These are phyloP conservation scores for Pseudomyrmex flavicornis DNA, from an alignment of 1,140 invertebrate genomes.

Conservation along the genomic window DNA sequence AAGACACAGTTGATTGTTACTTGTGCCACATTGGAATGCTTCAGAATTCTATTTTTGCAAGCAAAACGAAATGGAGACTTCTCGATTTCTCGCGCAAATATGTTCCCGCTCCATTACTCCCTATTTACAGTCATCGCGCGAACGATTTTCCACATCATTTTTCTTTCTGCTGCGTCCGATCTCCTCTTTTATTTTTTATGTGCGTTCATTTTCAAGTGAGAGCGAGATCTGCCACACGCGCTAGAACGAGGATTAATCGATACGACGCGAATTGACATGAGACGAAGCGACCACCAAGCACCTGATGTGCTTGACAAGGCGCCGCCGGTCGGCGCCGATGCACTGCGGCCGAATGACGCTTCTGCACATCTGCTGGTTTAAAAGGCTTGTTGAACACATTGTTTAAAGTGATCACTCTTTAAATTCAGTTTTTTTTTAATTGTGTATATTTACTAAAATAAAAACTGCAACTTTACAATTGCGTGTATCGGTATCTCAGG, in stretches of 20 bases:
- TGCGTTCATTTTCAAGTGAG: constrained; percentile 56
- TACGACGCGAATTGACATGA: constrained; percentile 51
- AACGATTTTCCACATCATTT: constrained; percentile 1
- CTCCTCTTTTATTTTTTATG: constrained; percentile 29
- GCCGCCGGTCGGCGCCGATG: constrained; percentile 65
- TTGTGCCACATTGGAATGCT: neutral
- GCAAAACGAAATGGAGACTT: neutral
- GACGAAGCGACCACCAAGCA: constrained; percentile 68
- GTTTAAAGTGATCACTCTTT: too few relatives aligned
- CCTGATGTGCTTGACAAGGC: neutral
- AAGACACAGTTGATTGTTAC: constrained; percentile 22
- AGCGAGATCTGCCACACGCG: constrained; percentile 16
- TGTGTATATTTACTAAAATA: too few relatives aligned
- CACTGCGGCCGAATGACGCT: constrained; percentile 48
- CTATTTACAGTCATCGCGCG: too few relatives aligned
- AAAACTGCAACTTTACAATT: neutral
- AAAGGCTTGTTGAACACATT: too few relatives aligned
- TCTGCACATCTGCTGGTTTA: too few relatives aligned
- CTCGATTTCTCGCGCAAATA: constrained; percentile 1
- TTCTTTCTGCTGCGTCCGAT: neutral
- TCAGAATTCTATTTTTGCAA: neutral
- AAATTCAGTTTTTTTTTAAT: too few relatives aligned
- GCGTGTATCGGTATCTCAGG: neutral
- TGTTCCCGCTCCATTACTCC: neutral
- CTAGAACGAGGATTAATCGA: constrained; percentile 69